phyloP scores from a whole-genome alignment of 2,888 invertebrate genomes.

The Brachypalpus laphriformis region DNA sequence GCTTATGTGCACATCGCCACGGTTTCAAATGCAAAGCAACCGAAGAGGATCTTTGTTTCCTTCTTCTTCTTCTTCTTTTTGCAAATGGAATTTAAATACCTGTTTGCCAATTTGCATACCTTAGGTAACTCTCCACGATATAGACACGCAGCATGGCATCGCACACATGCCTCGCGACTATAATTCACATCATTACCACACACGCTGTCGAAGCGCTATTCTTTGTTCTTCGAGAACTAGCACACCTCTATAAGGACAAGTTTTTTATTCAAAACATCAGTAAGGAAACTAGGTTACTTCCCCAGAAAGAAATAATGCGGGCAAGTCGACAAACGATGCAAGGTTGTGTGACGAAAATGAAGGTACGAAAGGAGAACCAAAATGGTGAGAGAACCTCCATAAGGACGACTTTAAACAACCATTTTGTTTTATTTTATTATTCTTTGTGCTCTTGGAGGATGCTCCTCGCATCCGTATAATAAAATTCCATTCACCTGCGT shows the following conservation, averaged over 20 bases:
- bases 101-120: slow-evolving; percentile 4
- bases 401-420: slow-evolving; percentile 38
- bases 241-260: background rate
- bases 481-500: slow-evolving; percentile 42
- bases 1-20: background rate
- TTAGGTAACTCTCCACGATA: background rate
- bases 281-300: background rate
- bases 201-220: background rate
- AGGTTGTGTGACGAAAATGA: background rate
- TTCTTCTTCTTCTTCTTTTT: background rate
- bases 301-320: background rate
- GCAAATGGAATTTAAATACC: background rate
- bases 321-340: background rate
- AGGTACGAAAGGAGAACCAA: background rate
- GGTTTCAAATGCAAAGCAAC: background rate
- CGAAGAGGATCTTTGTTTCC: background rate
- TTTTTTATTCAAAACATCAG: background rate
- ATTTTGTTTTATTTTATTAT: slow-evolving; percentile 47
- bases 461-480: slow-evolving; percentile 21
- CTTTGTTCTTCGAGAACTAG: background rate
- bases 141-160: background rate
- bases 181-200: slow-evolving; percentile 28
- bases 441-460: slow-evolving; percentile 5
- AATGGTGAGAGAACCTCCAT: background rate
- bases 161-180: background rate